Evolutionary conservation across 1,140 invertebrate genomes (phyloP), one percentile per base, ranked within the genome.

Genomic region (Penaeus vannamei): DNA sequence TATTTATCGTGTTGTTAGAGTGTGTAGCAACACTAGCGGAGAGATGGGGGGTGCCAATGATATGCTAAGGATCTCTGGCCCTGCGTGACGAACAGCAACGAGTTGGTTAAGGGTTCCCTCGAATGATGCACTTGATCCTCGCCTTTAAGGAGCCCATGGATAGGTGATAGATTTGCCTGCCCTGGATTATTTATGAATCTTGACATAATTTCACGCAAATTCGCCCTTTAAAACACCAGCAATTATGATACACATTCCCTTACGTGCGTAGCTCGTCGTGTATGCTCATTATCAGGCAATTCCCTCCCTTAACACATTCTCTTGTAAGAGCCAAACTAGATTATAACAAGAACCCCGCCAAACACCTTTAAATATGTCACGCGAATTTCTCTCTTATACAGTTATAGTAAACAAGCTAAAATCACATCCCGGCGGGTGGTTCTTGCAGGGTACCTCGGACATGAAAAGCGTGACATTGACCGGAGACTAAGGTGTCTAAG

Each of bases 381-480:
- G 81, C 64, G 53, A 83, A 62, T 89, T 89, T 84, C 82, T 42
- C 80, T 36, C 86, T 84, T 83, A 88, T 32, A 76, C 17, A 26
- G 42, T 19, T 26, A 72, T 60, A 29, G 66, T 84, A 88, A 88
- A 88, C 80, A 84, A 76, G 86, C 53, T 22, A 83, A 83, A 88
- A 88, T 83, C 80, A 76, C 36, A 60, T 29, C 23, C 42, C n/a
- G 46, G 17, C 53, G 53, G 72, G 46, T 36, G 36, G 36, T 32
- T 85, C 84, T 85, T 85, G 84, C 84, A 72, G 64, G 84, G 64
- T 69, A 85, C 84, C 84, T 85, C 66, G 87, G 69, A 84, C 81
- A 89, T 84, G 87, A 89, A 89, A 89, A 89, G 87, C 87, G 87
- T 89, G 87, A 89, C 87, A 89, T 84, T 89, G 87, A 84, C 66